Evolutionary conservation across 2,797 vertebrate genomes (phyloP).

Genomic region (Falco rusticolus): DNA sequence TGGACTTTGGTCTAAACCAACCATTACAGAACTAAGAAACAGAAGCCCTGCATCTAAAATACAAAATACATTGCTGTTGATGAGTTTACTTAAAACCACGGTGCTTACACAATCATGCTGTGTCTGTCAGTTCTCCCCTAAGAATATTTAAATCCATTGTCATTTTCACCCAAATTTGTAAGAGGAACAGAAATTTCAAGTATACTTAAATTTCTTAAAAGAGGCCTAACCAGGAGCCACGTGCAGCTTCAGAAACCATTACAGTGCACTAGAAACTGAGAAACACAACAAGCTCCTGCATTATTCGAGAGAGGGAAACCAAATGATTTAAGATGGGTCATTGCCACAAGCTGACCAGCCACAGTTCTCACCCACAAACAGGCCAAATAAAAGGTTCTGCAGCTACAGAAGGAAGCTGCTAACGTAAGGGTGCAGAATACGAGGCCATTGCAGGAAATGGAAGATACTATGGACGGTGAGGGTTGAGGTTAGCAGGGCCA

Average conservation of each 20-base stretch:
- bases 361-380: neutral
- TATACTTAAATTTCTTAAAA: neutral
- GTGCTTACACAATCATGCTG: neutral
- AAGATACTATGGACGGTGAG: neutral
- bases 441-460: neutral
- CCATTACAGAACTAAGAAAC: neutral
- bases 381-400: neutral
- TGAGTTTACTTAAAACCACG: accelerated
- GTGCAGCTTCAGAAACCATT: neutral
- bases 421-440: neutral
- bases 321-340: neutral
- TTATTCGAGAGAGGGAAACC: neutral
- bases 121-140: neutral
- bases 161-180: neutral
- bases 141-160: neutral
- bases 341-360: neutral
- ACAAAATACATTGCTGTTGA: neutral
- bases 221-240: neutral
- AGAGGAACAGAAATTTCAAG: neutral
- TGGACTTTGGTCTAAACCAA: neutral
- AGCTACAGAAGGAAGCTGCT: neutral
- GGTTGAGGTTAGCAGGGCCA: neutral
- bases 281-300: neutral
- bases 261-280: neutral
- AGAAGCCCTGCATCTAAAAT: neutral